A percentile compares a stretch with the other conserved stretches of the same genome.
phyloP scores from a whole-genome alignment of 1,140 invertebrate species.

The Drosophila jambulina region DNA sequence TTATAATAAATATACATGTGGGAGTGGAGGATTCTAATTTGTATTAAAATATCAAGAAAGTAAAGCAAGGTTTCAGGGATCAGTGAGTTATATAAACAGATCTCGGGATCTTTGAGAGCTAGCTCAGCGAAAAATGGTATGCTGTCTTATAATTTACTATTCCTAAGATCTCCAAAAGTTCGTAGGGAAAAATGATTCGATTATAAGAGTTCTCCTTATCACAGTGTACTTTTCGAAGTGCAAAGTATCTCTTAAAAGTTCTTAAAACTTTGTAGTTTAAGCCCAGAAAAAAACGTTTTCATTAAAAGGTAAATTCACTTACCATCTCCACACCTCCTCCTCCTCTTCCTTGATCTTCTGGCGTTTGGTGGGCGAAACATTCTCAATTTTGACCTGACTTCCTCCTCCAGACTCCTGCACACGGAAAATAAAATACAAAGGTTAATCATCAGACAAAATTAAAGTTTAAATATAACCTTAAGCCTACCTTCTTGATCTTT shows the following conservation, averaged over 20 bases:
- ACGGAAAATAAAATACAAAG: not conserved
- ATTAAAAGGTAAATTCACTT: slow-evolving; percentile 62
- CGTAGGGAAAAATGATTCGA: not conserved
- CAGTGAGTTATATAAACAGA: not conserved
- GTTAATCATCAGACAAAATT: not conserved
- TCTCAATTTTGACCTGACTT: slow-evolving; percentile 56
- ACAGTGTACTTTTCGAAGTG: not conserved
- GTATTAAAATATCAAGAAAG: not conserved
- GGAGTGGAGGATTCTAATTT: not conserved
- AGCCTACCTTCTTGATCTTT: slow-evolving; percentile 83
- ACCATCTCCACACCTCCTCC: slow-evolving; percentile 97
- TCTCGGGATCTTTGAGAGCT: not conserved
- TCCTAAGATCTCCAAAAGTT: not conserved
- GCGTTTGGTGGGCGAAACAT: slow-evolving; percentile 86
- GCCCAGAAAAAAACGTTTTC: no score
- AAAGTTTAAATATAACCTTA: not conserved
- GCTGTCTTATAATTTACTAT: not conserved
- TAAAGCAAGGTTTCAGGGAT: not conserved
- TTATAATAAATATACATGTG: not conserved
- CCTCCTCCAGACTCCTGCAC: slow-evolving; percentile 39
- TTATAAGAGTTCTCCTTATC: not conserved
- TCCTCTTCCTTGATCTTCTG: slow-evolving; percentile 92
- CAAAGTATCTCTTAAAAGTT: not conserved
- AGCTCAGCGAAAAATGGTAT: not conserved
- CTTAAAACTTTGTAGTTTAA: not conserved